A percentile compares a stretch with the other conserved stretches of the same genome.
Conservation (phyloP, 2,888 invertebrate species). For the Conistra vaccinii region DNA sequence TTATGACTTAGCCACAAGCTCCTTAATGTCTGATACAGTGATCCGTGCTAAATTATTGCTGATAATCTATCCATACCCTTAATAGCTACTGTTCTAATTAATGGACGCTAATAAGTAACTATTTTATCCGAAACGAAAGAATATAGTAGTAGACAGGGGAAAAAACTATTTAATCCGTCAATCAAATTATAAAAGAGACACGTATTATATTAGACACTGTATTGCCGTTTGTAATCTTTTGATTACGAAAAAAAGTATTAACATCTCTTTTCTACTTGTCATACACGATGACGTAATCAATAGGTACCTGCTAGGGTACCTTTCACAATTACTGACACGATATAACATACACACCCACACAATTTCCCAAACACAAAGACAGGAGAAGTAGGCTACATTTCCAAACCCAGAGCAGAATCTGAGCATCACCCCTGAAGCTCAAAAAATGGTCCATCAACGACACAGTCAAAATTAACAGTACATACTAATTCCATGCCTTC, state of each 20-base stretch:
- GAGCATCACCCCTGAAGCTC: neutral
- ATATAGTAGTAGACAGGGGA: too few relatives aligned
- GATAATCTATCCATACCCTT: too few relatives aligned
- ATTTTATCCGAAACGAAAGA: too few relatives aligned
- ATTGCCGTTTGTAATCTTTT: too few relatives aligned
- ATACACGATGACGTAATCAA: neutral
- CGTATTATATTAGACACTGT: too few relatives aligned
- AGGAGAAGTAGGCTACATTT: neutral
- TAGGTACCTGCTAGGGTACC: too few relatives aligned
- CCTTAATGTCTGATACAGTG: too few relatives aligned
- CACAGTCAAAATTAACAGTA: neutral
- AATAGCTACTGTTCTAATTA: neutral
- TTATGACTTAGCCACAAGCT: too few relatives aligned
- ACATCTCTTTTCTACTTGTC: too few relatives aligned
- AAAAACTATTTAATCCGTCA: too few relatives aligned
- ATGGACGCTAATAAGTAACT: neutral
- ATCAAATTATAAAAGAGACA: too few relatives aligned
- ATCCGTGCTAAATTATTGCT: neutral
- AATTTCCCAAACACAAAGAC: neutral
- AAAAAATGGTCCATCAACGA: neutral
- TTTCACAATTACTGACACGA: slow-evolving; percentile 8
- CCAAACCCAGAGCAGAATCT: neutral
- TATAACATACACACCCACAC: neutral
- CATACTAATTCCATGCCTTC: neutral
- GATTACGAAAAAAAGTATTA: too few relatives aligned